Evolutionary conservation across 2,113 vertebrate species (phyloP), one percentile per base, ranked within the genome.

Genomic region (Micromys minutus): DNA sequence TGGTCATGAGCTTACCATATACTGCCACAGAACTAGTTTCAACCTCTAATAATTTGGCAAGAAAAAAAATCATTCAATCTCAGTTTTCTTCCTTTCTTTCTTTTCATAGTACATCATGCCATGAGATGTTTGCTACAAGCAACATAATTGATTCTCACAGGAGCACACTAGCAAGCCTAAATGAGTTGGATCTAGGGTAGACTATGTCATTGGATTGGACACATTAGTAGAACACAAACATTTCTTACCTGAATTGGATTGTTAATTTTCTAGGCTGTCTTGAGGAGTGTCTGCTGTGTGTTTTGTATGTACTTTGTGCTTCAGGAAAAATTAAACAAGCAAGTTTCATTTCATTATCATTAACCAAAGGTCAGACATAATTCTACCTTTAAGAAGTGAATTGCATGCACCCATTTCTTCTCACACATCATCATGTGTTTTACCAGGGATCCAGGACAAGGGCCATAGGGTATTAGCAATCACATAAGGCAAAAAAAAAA

Each of bases 91-190:
- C 67, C 36, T 24, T 47, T 69, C 8, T 93, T 97, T 97, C 50
- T 97, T 98, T 98, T 85, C 94, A 89, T 75, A 93, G 61, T 84
- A 83, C 34, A 92, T 96, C 83, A 95, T 95, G 94, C 75, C 87
- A 87, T 97, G 94, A 97, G 96, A 83, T 55, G 90, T 22, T 61
- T 95, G 57, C 45, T 94, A 80, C 80, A 97, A 98, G 97, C 55
- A 81, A 36, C 75, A 97, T 96, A 94, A 97, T 39, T 91, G 97
- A 94, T 90, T 86, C 93, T 76, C 95, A 57, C 83, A 96, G 93
- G 95, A 92, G 75, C 92, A 96, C 98, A 97, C 97, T 98, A 98
- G 97, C 83, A 96, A 98, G 92, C 71, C 67, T 96, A 97, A 97
- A 92, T 96, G 96, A 98, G 97, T 97, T 97, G 97, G 67, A n/a